Evolutionary conservation across 1,140 invertebrate genomes (phyloP).

Genomic region (Eumeta japonica): DNA sequence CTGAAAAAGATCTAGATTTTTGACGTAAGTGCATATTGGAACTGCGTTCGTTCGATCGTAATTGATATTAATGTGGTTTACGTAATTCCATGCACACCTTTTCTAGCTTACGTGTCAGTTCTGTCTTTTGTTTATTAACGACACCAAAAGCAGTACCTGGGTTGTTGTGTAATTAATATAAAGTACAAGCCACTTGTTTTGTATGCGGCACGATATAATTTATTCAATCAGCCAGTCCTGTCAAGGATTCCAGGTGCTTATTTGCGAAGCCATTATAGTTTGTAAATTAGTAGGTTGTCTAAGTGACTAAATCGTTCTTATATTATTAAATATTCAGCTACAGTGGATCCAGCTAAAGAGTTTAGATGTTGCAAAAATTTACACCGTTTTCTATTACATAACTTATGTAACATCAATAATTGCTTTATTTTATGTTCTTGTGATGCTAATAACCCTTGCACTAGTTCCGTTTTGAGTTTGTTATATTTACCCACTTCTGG

Average conservation of each 20-base stretch:
- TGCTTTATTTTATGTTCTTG: not conserved
- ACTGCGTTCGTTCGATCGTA: no score
- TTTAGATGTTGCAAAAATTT: no score
- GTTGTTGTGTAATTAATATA: constrained; percentile 1
- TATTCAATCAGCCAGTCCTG: constrained; percentile 7
- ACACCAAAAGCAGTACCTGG: not conserved
- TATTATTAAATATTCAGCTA: constrained; percentile 16
- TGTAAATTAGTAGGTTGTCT: constrained; percentile 7
- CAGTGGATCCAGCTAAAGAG: constrained; percentile 10
- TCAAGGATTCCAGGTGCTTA: constrained; percentile 1
- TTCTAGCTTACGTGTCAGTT: not conserved
- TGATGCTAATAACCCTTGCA: constrained; percentile 2
- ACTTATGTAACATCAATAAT: no score
- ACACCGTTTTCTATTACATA: no score
- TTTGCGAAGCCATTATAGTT: constrained; percentile 6
- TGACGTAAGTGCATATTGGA: not conserved
- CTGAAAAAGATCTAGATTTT: constrained; percentile 2
- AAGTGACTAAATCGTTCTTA: constrained; percentile 22
- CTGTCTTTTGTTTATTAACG: not conserved
- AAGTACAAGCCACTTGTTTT: no score
- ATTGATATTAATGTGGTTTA: not conserved
- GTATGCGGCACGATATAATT: not conserved
- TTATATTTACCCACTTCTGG: no score
- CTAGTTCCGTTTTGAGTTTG: constrained; percentile 2
- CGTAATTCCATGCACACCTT: no score